A percentile compares a stretch with the other conserved stretches of the same genome.
Conservation (phyloP, 2,888 invertebrate genomes). For the Callosobruchus maculatus region DNA sequence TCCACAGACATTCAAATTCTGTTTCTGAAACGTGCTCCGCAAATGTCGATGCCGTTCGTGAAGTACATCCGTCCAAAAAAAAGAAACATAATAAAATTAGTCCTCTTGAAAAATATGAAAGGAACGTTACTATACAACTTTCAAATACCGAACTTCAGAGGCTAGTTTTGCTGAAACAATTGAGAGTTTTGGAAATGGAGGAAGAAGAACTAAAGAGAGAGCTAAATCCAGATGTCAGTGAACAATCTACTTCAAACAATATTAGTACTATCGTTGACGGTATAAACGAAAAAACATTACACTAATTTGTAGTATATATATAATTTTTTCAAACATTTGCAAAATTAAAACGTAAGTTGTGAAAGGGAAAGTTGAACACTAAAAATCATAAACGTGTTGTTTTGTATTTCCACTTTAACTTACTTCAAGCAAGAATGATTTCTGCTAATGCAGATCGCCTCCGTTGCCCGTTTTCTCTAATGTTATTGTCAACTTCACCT, state of each 20-base stretch:
- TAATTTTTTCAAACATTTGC: neutral
- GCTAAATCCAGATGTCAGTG: neutral
- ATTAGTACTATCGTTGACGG: neutral
- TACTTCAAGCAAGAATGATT: constrained; percentile 5
- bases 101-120: constrained; percentile 5
- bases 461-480: constrained; percentile 4
- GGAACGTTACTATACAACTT: constrained; percentile 1
- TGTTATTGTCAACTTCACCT: constrained; percentile 3
- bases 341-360: neutral
- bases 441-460: constrained; percentile 3
- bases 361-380: neutral
- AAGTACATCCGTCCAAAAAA: constrained; percentile 1
- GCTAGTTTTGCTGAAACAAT: constrained; percentile 1
- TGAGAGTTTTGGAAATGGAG: neutral
- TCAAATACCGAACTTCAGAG: constrained; percentile 2
- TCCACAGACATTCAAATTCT: constrained; percentile 1
- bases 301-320: neutral
- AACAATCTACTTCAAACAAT: neutral
- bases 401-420: neutral
- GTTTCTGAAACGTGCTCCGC: neutral
- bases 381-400: neutral
- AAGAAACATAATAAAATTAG: constrained; percentile 1
- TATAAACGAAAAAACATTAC: neutral
- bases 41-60: neutral
- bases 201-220: neutral